These are phyloP conservation scores for Norana najaformis DNA, from an alignment of 2,888 invertebrate species.

Conservation along the genomic window DNA sequence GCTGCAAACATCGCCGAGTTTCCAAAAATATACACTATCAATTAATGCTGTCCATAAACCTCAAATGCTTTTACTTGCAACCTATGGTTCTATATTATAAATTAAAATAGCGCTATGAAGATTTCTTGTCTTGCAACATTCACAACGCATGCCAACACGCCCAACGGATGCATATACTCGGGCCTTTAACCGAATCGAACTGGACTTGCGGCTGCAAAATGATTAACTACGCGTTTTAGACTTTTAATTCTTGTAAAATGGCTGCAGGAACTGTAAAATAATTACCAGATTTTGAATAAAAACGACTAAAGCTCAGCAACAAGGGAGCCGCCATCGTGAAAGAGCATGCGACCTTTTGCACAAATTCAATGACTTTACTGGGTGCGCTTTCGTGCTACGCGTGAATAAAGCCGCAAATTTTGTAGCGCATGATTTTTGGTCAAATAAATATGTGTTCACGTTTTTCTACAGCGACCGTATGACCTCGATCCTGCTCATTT, in stretches of 20 bases:
- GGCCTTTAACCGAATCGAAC: too few relatives aligned
- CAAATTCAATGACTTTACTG: background rate
- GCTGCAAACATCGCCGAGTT: too few relatives aligned
- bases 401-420: background rate
- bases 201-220: background rate
- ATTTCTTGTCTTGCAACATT: background rate
- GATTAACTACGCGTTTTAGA: background rate
- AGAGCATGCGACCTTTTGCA: constrained; percentile 8
- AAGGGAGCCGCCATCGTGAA: constrained; percentile 32
- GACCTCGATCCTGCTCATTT: too few relatives aligned
- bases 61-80: background rate
- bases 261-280: background rate
- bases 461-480: too few relatives aligned
- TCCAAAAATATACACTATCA: too few relatives aligned
- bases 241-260: background rate
- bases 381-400: background rate
- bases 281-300: constrained; percentile 29
- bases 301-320: constrained; percentile 17
- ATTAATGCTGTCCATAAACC: background rate
- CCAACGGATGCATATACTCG: background rate
- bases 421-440: constrained; percentile 13
- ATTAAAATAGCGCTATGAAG: background rate
- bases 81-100: background rate
- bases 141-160: background rate
- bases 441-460: too few relatives aligned